phyloP scores from a whole-genome alignment of 2,888 invertebrate genomes.

The Neoitamus cyanurus region DNA sequence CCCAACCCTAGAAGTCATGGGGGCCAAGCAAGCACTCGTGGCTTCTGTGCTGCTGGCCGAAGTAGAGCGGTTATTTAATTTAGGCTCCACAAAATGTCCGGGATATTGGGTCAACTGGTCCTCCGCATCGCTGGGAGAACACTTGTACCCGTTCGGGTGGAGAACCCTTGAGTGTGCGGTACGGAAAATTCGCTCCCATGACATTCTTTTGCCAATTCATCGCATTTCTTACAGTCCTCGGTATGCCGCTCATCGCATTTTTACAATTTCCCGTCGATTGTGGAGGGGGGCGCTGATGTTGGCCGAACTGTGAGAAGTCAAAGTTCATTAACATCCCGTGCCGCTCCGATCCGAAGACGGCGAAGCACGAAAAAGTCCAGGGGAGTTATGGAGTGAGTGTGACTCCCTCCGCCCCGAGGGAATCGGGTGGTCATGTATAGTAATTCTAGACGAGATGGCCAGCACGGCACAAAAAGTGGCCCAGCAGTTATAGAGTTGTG shows the following conservation, averaged over 20 bases:
- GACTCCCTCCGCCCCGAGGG: background rate
- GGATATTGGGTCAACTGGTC: background rate
- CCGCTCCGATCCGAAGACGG: background rate
- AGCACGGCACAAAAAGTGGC: background rate
- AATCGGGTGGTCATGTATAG: background rate
- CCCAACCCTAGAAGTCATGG: background rate
- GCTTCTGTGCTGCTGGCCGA: background rate
- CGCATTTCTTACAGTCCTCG: background rate
- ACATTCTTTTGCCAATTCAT: background rate
- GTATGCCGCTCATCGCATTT: background rate
- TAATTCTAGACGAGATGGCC: background rate
- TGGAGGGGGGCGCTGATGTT: background rate
- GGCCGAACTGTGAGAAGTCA: background rate
- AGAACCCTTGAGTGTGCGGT: background rate
- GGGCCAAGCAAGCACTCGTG: background rate
- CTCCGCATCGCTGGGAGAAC: background rate
- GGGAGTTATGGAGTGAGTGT: background rate
- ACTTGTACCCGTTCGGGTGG: background rate
- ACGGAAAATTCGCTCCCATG: background rate
- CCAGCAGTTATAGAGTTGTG: background rate
- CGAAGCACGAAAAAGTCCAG: background rate
- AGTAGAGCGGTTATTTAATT: background rate
- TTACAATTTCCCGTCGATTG: background rate
- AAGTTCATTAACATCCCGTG: background rate
- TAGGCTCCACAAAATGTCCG: background rate